Evolutionary conservation across 2,113 vertebrate genomes (phyloP).

Genomic region (Miniopterus natalensis): DNA sequence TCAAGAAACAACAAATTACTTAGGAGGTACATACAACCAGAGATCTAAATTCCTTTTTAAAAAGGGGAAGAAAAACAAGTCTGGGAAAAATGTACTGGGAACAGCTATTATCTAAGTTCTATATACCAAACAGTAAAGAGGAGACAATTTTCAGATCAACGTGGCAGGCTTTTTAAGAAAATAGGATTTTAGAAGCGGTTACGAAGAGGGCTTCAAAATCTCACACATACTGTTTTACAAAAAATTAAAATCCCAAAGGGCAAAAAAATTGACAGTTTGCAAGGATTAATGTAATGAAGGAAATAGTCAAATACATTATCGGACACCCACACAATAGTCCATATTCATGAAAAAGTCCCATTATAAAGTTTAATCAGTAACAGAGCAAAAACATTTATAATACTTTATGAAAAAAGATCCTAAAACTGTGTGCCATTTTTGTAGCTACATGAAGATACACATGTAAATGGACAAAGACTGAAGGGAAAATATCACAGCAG

Average conservation of each 20-base stretch:
- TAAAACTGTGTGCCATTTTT: background rate
- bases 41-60: conserved; percentile 35
- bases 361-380: conserved; percentile 24
- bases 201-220: background rate
- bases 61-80: background rate
- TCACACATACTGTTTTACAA: background rate
- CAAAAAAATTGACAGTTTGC: background rate
- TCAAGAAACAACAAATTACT: conserved; percentile 26
- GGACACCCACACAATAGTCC: background rate
- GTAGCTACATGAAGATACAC: background rate
- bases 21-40: background rate
- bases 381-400: conserved; percentile 15
- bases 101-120: background rate
- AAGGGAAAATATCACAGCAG: background rate
- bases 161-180: conserved; percentile 17
- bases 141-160: conserved; percentile 29
- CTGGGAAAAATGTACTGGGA: background rate
- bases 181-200: background rate
- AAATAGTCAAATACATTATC: background rate
- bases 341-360: background rate
- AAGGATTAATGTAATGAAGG: conserved; percentile 12
- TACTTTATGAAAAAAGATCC: background rate
- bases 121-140: background rate
- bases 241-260: background rate
- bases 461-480: background rate